Evolutionary conservation across 1,140 invertebrate species (phyloP).

Genomic region (Macrobrachium rosenbergii): DNA sequence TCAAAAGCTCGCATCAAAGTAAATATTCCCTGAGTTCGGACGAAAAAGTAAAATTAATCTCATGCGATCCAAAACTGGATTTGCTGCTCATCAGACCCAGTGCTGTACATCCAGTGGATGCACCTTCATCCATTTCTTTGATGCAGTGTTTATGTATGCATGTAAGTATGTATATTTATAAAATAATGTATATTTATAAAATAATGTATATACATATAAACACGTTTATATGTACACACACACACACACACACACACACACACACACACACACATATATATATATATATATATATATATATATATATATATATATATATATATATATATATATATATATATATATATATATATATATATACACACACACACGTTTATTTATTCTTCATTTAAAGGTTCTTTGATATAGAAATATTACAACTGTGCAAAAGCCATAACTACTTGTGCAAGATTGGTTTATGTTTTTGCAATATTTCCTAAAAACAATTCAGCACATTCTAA

Average conservation of each 20-base stretch:
- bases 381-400: no score
- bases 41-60: no score
- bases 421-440: no score
- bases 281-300: constrained; percentile 39
- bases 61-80: not conserved
- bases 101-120: not conserved
- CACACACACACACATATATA: constrained; percentile 23
- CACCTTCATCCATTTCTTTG: not conserved
- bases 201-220: not conserved
- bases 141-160: not conserved
- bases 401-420: constrained; percentile 37
- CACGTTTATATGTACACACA: not conserved
- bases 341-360: constrained; percentile 41
- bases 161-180: not conserved
- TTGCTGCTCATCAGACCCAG: not conserved
- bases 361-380: constrained; percentile 29
- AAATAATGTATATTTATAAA: not conserved
- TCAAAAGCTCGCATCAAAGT: no score
- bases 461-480: no score
- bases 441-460: no score
- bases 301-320: constrained; percentile 43
- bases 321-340: constrained; percentile 44
- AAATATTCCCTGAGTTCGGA: no score
- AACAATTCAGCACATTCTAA: no score
- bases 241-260: constrained; percentile 9